Evolutionary conservation across 1,140 invertebrate genomes (phyloP).

Genomic region (Atta cephalotes): DNA sequence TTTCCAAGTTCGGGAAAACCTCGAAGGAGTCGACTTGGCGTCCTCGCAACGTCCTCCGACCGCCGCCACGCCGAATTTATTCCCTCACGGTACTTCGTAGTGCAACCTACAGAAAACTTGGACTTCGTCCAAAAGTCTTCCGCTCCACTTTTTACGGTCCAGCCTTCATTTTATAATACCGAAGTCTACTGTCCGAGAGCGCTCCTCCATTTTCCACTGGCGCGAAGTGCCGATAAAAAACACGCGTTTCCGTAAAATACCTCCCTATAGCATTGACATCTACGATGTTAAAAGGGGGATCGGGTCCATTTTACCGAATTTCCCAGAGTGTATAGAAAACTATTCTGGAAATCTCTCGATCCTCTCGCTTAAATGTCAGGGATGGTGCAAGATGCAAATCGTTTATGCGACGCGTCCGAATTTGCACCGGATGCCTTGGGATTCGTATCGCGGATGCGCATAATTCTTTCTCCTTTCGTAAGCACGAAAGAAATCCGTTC

Average conservation of each 20-base stretch:
- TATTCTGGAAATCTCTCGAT: not conserved
- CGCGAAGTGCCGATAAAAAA: slow-evolving; percentile 57
- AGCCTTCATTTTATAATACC: slow-evolving; percentile 61
- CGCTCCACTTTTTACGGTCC: slow-evolving; percentile 59
- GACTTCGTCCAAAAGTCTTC: slow-evolving; percentile 52
- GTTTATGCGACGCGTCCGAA: slow-evolving; percentile 42
- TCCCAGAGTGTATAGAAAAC: not conserved
- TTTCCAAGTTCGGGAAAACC: slow-evolving; percentile 60
- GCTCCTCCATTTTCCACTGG: slow-evolving; percentile 44
- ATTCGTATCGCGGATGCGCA: slow-evolving; percentile 42
- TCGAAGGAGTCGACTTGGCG: slow-evolving; percentile 60
- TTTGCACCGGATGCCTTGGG: slow-evolving; percentile 21
- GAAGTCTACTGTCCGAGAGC: slow-evolving; percentile 52
- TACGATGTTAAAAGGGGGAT: not conserved
- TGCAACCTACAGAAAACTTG: slow-evolving; percentile 49
- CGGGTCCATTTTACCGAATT: slow-evolving; percentile 31
- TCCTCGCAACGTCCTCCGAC: slow-evolving; percentile 51
- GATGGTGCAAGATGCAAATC: slow-evolving; percentile 21
- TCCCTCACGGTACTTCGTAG: slow-evolving; percentile 36
- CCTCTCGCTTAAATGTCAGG: not conserved
- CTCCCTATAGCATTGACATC: slow-evolving; percentile 24
- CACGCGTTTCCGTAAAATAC: slow-evolving; percentile 58
- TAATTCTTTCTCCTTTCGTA: slow-evolving; percentile 50
- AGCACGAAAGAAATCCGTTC: slow-evolving; percentile 52
- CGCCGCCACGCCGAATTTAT: slow-evolving; percentile 45